Conservation (phyloP, 2,888 invertebrate genomes). For the Nasonia oneida region DNA sequence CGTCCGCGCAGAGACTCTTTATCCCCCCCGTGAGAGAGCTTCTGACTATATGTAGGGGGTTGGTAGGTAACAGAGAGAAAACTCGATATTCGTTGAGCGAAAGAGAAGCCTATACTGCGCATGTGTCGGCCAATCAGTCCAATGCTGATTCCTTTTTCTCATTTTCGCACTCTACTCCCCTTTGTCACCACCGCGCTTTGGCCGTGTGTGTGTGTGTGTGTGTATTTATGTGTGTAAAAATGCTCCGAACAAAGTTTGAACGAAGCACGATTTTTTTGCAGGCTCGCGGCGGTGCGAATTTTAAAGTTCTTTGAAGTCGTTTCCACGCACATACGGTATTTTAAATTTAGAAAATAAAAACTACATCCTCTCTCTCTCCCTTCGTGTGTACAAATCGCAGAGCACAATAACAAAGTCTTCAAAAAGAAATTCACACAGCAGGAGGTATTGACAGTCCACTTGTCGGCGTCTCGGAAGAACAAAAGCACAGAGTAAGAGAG, state of each 20-base stretch:
- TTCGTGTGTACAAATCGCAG: neutral
- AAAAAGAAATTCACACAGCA: neutral
- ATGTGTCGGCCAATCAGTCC: constrained; percentile 31
- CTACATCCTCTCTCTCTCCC: neutral
- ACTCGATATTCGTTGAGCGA: constrained; percentile 35
- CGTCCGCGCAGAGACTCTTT: neutral
- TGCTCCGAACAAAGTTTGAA: neutral
- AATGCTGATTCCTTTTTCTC: neutral
- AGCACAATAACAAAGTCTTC: neutral
- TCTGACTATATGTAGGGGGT: neutral
- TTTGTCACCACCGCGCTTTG: neutral
- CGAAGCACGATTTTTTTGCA: neutral
- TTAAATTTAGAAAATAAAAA: neutral
- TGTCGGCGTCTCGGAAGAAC: neutral
- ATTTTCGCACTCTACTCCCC: neutral
- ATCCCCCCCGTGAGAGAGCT: neutral
- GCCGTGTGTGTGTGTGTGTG: neutral
- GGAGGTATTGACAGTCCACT: neutral
- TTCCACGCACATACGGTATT: neutral
- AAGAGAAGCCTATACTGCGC: constrained; percentile 18
- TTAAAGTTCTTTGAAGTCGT: neutral
- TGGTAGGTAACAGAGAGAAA: constrained; percentile 1
- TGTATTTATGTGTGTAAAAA: neutral
- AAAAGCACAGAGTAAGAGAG: neutral
- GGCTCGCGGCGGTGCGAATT: neutral